Base-by-base conservation (phyloP, 2,888 invertebrate genomes). In the Allacma fusca region DNA sequence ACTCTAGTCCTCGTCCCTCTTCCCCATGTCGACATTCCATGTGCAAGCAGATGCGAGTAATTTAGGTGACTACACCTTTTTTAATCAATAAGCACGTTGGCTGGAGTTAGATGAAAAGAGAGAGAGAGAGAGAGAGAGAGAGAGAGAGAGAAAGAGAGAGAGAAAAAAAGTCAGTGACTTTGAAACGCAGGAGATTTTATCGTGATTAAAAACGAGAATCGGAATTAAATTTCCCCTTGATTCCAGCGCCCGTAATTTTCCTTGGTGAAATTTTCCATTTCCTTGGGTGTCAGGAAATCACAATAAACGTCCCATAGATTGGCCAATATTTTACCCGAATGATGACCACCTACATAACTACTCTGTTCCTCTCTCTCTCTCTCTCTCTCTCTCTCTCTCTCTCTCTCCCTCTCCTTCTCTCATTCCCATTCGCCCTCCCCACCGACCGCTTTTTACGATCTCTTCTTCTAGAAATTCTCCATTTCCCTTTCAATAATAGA, bases 271-370 rank as follows among this genome's bases (percentile, higher is more conserved):
- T 80, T 81, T 82, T 76, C 82, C 81, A 83, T 83, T 83, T 83
- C 83, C 83, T 70, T 57, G 67, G 75, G 81, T 82, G 83, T 82
- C 81, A 82, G 81, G 83, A 83, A 83, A 83, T 83, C 82, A 83
- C 82, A 82, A 83, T 83, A 82, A 83, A 82, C 79, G 83, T 82
- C 83, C 43, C 78, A 69, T 75, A 79, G 80, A 81, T 81, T 81
- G 81, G 80, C 82, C 78, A 81, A 81, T 82, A 82, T 81, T 81
- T 83, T 81, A 80, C 77, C 81, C 76, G 76, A 71, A 77, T 78
- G 82, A 81, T 83, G 83, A 82, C 83, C 83, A 81, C 77, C 80
- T 80, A 77, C 71, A 77, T 77, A 80, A 76, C 26, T 43, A 16
- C 28, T 21, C 62, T 12, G 16, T 29, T 28, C 1, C 65, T 72